Percentiles rank a stretch among this genome's conserved stretches.
Conservation (phyloP, 2,797 vertebrate genomes). For the Notolabrus celidotus region DNA sequence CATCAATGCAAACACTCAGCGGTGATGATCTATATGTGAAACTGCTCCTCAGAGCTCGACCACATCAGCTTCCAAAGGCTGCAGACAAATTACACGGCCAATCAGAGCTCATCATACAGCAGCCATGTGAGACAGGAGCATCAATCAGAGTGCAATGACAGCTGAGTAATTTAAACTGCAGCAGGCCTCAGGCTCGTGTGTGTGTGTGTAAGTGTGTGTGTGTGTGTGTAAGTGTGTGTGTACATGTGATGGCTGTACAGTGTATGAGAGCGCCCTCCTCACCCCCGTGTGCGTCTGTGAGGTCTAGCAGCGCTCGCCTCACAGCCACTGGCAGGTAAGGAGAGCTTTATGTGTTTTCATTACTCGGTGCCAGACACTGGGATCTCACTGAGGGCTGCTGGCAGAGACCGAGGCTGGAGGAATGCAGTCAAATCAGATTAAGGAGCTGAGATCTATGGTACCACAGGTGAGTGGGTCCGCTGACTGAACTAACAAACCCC, state of each 20-base stretch:
- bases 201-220: slow-evolving; percentile 23
- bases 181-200: slow-evolving; percentile 44
- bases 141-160: slow-evolving; percentile 72
- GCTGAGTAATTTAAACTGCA: slow-evolving; percentile 73
- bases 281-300: slow-evolving; percentile 27
- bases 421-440: slow-evolving; percentile 80
- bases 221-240: slow-evolving; percentile 26
- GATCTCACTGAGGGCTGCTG: slow-evolving; percentile 67
- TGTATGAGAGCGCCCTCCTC: slow-evolving; percentile 33
- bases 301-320: slow-evolving; percentile 48
- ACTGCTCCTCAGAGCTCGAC: slow-evolving; percentile 25
- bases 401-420: slow-evolving; percentile 62
- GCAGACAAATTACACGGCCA: slow-evolving; percentile 62
- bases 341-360: slow-evolving; percentile 83
- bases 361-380: slow-evolving; percentile 77
- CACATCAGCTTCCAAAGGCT: slow-evolving; percentile 53
- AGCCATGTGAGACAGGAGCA: slow-evolving; percentile 63
- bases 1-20: slow-evolving; percentile 19
- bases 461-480: slow-evolving; percentile 67
- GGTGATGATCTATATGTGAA: slow-evolving; percentile 41
- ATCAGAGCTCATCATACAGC: slow-evolving; percentile 71
- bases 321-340: slow-evolving; percentile 71
- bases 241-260: slow-evolving; percentile 25
- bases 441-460: slow-evolving; percentile 70
- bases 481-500: slow-evolving; percentile 50